Evolutionary conservation across 1,140 invertebrate species (phyloP).

Genomic region (Carposina sasakii): DNA sequence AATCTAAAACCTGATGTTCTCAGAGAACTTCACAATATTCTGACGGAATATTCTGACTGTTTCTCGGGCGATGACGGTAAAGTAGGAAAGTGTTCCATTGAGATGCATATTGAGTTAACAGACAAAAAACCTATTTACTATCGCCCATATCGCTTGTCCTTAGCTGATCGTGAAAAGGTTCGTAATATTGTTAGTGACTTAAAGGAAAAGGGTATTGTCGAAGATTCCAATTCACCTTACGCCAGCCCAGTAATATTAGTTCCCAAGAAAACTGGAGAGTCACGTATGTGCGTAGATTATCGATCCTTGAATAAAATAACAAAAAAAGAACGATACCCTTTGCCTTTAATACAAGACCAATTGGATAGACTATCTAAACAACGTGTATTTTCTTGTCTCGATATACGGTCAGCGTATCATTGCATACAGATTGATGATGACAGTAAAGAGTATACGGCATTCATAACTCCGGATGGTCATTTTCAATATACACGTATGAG

Average conservation of each 20-base stretch:
- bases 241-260: slow-evolving; percentile 25
- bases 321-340: slow-evolving; percentile 31
- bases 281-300: slow-evolving; percentile 36
- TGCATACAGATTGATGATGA: slow-evolving; percentile 14
- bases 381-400: slow-evolving; percentile 11
- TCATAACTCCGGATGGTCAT: not conserved
- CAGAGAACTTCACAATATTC: too few species aligned
- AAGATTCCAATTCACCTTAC: slow-evolving; percentile 25
- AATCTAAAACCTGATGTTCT: too few species aligned
- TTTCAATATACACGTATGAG: not conserved
- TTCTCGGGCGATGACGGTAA: too few species aligned
- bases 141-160: too few species aligned
- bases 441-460: not conserved
- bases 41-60: too few species aligned
- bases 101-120: too few species aligned
- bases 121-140: too few species aligned
- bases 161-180: too few species aligned
- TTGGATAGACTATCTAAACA: not conserved
- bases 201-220: slow-evolving; percentile 22
- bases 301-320: slow-evolving; percentile 37
- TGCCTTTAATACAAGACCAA: slow-evolving; percentile 11
- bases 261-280: slow-evolving; percentile 24
- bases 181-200: too few species aligned
- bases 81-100: too few species aligned
- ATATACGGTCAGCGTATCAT: slow-evolving; percentile 22